These are phyloP conservation scores for Castor canadensis DNA, from an alignment of 2,113 vertebrate species.

Conservation along the genomic window DNA sequence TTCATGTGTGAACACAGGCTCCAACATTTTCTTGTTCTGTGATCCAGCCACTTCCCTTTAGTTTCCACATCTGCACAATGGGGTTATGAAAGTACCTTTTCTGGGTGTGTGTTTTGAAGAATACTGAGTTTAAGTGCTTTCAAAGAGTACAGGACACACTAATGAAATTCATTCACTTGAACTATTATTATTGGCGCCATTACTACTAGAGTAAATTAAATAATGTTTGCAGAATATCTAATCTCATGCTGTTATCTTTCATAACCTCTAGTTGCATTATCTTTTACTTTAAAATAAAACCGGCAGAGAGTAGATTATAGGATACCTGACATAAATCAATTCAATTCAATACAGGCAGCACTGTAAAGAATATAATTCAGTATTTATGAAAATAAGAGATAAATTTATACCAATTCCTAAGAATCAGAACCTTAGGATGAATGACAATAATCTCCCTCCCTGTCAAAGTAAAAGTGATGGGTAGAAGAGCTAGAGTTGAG, in stretches of 20 bases:
- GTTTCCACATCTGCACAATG: not conserved
- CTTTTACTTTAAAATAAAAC: conserved; percentile 38
- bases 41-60: not conserved
- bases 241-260: not conserved
- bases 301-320: not conserved
- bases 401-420: not conserved
- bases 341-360: not conserved
- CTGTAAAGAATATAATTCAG: not conserved
- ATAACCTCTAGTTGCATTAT: not conserved
- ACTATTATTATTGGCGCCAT: not conserved
- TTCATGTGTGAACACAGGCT: not conserved
- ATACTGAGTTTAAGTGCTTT: not conserved
- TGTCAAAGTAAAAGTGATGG: not conserved
- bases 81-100: not conserved
- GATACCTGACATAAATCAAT: conserved; percentile 29
- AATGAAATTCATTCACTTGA: not conserved
- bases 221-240: not conserved
- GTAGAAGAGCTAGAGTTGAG: too few species aligned
- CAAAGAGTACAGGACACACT: not conserved
- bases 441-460: too few species aligned
- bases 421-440: not conserved
- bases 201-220: not conserved
- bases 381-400: conserved; percentile 33
- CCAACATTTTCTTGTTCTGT: not conserved
- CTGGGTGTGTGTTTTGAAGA: not conserved